A percentile compares a stretch with the other conserved stretches of the same genome.
These are phyloP conservation scores for Girardinus metallicus DNA, from an alignment of 2,797 vertebrate genomes.

Conservation along the genomic window DNA sequence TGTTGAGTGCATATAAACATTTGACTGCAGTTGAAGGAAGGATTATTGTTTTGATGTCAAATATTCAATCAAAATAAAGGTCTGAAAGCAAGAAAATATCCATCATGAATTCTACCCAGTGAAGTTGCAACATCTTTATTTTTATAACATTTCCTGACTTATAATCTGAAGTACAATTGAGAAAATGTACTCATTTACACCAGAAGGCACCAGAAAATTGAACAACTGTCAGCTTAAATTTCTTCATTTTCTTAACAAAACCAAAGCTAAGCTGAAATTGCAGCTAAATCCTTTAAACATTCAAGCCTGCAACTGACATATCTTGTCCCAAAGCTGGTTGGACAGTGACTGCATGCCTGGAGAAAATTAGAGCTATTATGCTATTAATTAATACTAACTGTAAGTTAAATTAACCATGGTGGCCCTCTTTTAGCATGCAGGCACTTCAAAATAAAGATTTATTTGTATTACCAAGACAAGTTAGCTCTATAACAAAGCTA, in stretches of 20 bases:
- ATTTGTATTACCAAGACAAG: slow-evolving; percentile 10
- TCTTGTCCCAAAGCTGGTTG: neutral
- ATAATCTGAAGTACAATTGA: neutral
- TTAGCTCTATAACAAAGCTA: neutral
- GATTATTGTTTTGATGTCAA: neutral
- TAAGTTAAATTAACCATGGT: slow-evolving; percentile 54
- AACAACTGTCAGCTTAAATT: neutral
- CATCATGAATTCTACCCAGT: neutral
- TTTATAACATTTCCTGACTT: neutral
- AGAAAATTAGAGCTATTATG: slow-evolving; percentile 47
- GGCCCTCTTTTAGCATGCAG: slow-evolving; percentile 20
- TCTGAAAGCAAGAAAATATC: neutral
- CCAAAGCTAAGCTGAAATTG: neutral
- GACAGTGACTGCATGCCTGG: neutral
- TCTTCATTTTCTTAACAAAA: neutral
- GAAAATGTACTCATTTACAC: neutral
- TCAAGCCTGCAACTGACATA: neutral
- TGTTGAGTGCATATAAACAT: neutral
- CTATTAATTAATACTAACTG: slow-evolving; percentile 47
- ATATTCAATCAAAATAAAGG: neutral
- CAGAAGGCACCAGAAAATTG: neutral
- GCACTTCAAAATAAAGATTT: slow-evolving; percentile 28
- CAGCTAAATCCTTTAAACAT: neutral
- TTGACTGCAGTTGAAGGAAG: neutral
- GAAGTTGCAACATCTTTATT: neutral